Conservation (phyloP, 2,113 vertebrate species). For the Bos taurus region ARS-UCD2.0 NC_037330.1:15846501-15847000, state of each 20-base stretch:
- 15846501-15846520: not conserved
- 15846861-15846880: fast-evolving
- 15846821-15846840: not conserved
- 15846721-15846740: too few species aligned
- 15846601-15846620: not conserved
- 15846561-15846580: not conserved
- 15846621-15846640: not conserved
- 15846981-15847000: not conserved
- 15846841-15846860: not conserved
- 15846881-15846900: not conserved
- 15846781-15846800: not conserved
- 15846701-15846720: not conserved
- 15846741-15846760: not conserved
- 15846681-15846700: not conserved
- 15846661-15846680: not conserved
- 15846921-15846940: not conserved
- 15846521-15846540: not conserved
- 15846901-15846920: not conserved
- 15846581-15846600: not conserved
- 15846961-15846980: fast-evolving
- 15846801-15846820: not conserved
- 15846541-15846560: not conserved
- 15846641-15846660: fast-evolving
- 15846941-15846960: fast-evolving
- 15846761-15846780: not conserved